Conservation (phyloP, 2,797 vertebrate species). For the Otolemur crassicaudatus region DNA sequence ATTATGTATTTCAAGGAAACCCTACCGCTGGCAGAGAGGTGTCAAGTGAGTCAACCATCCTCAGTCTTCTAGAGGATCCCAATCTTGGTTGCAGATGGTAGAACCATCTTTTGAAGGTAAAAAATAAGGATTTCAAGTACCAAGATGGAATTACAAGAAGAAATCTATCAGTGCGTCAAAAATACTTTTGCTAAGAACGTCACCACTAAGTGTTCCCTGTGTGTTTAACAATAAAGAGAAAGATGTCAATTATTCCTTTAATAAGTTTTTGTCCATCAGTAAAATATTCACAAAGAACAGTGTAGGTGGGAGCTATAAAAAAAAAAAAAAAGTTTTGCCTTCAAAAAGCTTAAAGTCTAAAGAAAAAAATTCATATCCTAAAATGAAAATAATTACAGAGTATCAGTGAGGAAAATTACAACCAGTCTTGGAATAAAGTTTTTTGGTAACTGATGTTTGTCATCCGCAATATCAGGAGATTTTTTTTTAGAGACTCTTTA, state of each 20-base stretch:
- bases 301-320: not conserved
- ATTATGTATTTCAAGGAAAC: not conserved
- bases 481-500: conserved; percentile 42
- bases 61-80: not conserved
- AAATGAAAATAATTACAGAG: conserved; percentile 9
- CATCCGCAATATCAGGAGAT: not conserved
- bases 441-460: not conserved
- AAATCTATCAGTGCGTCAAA: not conserved
- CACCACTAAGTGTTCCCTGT: not conserved
- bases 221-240: not conserved
- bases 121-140: not conserved
- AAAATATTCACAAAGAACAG: not conserved
- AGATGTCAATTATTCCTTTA: not conserved
- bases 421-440: not conserved
- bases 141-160: not conserved
- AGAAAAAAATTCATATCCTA: not conserved
- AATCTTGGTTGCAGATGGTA: not conserved
- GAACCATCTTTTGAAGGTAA: not conserved
- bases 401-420: not conserved
- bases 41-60: not conserved
- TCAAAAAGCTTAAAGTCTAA: conserved; percentile 44
- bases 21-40: not conserved
- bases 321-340: not conserved
- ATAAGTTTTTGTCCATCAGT: not conserved
- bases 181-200: not conserved